phyloP scores from a whole-genome alignment of 37 sponge, comb jelly and placozoan species.

The Aplysina aerophoba region DNA sequence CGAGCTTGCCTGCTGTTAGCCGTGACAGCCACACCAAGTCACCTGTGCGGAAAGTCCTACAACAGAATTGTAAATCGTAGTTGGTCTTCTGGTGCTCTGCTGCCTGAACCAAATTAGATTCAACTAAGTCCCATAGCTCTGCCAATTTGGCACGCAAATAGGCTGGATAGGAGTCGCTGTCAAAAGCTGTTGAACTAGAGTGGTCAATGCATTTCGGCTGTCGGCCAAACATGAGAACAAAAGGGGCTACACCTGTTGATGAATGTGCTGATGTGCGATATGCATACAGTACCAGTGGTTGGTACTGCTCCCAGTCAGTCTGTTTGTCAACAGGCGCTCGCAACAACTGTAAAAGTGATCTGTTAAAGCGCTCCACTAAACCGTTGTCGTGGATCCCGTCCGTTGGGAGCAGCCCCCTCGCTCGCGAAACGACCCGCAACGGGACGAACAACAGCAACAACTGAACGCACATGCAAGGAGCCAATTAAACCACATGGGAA shows the following conservation, averaged over 20 bases:
- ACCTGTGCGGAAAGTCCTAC: too few relatives aligned
- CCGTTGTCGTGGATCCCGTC: too few relatives aligned
- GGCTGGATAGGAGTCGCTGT: not conserved
- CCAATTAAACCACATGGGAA: too few relatives aligned
- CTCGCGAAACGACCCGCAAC: too few relatives aligned
- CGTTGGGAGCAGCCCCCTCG: too few relatives aligned
- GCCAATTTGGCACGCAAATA: constrained; percentile 34
- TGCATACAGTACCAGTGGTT: constrained; percentile 22
- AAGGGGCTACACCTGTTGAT: constrained; percentile 25
- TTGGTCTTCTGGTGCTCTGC: constrained; percentile 35
- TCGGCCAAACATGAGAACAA: too few relatives aligned
- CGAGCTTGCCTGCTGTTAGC: constrained; percentile 73
- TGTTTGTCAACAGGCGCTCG: not conserved
- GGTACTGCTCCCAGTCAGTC: constrained; percentile 27
- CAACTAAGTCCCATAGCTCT: constrained; percentile 50
- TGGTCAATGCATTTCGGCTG: too few relatives aligned
- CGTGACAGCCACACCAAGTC: constrained; percentile 56
- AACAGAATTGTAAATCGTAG: constrained; percentile 43
- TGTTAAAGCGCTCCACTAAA: constrained; percentile 30
- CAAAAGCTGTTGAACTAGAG: too few relatives aligned
- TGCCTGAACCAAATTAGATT: not conserved
- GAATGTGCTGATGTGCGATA: constrained; percentile 46
- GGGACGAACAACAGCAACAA: too few relatives aligned
- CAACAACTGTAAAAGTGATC: too few relatives aligned
- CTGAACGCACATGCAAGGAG: too few relatives aligned